Base-by-base conservation (phyloP, 1,140 invertebrate species). In the Tribolium madens region DNA sequence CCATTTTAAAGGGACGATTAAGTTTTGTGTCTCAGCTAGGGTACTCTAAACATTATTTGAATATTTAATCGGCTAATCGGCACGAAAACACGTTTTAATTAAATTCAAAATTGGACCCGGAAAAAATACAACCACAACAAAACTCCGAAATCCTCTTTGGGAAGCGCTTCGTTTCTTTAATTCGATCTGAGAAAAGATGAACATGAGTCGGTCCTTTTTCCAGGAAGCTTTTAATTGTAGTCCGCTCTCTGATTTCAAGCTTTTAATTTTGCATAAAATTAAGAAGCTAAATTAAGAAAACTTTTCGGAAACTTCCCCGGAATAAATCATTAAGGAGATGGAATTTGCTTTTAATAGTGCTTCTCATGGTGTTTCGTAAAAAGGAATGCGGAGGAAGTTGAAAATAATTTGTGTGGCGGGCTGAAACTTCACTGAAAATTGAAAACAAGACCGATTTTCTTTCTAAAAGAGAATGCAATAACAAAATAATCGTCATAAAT, bases 301-400 rank as follows among this genome's bases (percentile, higher is more conserved):
- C 57, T 64, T 42, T 14, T 26, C 31, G 26, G 21, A 42, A 64
- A 60, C 21, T 64, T 64, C 9, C 21, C 26, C 12, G 26, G 26
- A 31, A 64, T 64, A 64, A 64, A 64, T 64, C 57, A 64, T 64
- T 64, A 64, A 14, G 57, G 31, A 64, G 31, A 60, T 26, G 18
- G 57, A 33, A 64, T 64, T 64, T 33, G 21, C 57, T 7, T 64
- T 64, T 42, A 64, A 64, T 64, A 64, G 57, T 64, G 26, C 57
- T 64, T 64, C 21, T 64, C 31, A 64, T 33, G 15, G 52, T 12
- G 15, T 12, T 33, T 12, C 57, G n/a, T 33, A 9, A 33, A 64
- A 64, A 64, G 36, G 36, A 42, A 42, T 42, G 36, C 36, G 9
- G 36, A 42, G 21, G 26, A 33, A 33, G 21, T 33, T 31, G 57